A percentile compares a stretch with the other conserved stretches of the same genome.
These are phyloP conservation scores for Allygus modestus DNA, from an alignment of 2,888 invertebrate genomes.

Conservation along the genomic window DNA sequence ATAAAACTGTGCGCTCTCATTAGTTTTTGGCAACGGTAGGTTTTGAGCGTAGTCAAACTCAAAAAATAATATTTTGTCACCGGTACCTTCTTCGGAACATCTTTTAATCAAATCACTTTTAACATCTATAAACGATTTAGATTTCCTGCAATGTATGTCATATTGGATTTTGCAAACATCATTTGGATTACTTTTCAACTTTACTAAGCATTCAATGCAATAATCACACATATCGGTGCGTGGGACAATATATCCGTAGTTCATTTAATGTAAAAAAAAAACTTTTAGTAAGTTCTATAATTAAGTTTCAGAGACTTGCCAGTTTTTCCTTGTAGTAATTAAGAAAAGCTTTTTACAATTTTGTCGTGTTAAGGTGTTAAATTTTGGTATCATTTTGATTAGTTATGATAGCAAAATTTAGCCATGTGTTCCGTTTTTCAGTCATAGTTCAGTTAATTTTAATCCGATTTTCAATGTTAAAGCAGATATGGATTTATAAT, in stretches of 20 bases:
- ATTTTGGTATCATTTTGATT: too few species aligned
- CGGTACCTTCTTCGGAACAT: slow-evolving; percentile 33
- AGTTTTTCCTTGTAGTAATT: background rate
- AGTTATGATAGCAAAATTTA: too few species aligned
- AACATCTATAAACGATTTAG: slow-evolving; percentile 29
- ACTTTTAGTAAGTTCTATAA: slow-evolving; percentile 54
- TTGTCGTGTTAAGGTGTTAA: too few species aligned
- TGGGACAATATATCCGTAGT: slow-evolving; percentile 56
- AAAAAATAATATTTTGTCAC: slow-evolving; percentile 36
- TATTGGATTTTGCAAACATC: slow-evolving; percentile 55
- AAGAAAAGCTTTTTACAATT: too few species aligned
- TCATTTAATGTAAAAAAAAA: slow-evolving; percentile 54
- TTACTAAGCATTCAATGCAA: slow-evolving; percentile 51
- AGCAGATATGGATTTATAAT: too few species aligned
- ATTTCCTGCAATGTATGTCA: slow-evolving; percentile 52
- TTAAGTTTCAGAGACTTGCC: background rate
- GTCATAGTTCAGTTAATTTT: too few species aligned
- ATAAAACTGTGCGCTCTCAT: slow-evolving; percentile 57
- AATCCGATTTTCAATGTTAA: too few species aligned
- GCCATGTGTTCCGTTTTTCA: too few species aligned
- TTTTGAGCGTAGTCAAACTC: slow-evolving; percentile 63
- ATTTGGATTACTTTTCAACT: slow-evolving; percentile 55
- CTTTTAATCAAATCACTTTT: slow-evolving; percentile 37
- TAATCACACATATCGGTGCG: slow-evolving; percentile 59
- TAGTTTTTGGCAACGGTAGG: slow-evolving; percentile 56